phyloP scores from a whole-genome alignment of 2,888 invertebrate species.

The Cerceris ruficornis region DNA sequence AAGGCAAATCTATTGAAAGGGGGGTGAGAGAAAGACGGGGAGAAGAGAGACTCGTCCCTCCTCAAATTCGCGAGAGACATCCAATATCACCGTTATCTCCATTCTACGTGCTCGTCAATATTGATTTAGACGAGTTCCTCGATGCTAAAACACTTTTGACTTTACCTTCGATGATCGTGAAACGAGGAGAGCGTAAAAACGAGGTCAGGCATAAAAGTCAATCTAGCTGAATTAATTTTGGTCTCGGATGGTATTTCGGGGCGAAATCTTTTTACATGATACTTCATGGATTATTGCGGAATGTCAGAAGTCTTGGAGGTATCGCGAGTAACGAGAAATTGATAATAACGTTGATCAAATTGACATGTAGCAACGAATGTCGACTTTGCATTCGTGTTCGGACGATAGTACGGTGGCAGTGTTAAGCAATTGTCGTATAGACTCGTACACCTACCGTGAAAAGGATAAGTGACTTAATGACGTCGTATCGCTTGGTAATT shows the following conservation, averaged over 20 bases:
- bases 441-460: conserved; percentile 55
- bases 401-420: conserved; percentile 36
- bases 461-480: conserved; percentile 62
- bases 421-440: conserved; percentile 51
- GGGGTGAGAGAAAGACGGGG: conserved; percentile 25
- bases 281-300: no score
- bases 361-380: conserved; percentile 8
- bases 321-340: no score
- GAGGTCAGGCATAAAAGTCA: neutral
- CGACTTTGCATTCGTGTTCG: conserved; percentile 29
- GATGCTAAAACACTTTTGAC: conserved; percentile 40
- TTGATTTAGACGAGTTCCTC: conserved; percentile 72
- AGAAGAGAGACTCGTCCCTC: conserved; percentile 34
- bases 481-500: conserved; percentile 71
- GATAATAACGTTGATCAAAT: conserved; percentile 28
- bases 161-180: neutral
- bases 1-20: conserved; percentile 66
- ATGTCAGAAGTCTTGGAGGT: no score
- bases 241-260: no score
- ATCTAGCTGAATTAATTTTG: neutral
- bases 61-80: conserved; percentile 72
- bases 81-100: conserved; percentile 80
- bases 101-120: conserved; percentile 75
- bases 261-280: no score
- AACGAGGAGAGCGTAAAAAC: neutral